Conservation (phyloP, 2,113 vertebrate genomes). For the Grus americana region DNA sequence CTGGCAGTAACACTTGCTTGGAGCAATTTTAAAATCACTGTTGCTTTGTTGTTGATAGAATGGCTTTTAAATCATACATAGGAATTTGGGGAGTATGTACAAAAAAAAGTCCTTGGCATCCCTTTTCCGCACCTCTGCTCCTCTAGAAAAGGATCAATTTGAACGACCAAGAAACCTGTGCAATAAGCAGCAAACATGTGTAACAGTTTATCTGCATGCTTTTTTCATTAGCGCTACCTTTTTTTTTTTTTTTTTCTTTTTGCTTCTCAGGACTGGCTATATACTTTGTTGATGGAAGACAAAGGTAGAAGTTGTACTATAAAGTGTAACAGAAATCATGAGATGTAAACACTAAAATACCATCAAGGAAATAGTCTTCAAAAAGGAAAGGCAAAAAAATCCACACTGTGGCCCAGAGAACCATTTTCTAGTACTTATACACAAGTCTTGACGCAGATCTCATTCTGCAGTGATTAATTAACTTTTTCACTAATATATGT, state of each 20-base stretch:
- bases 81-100: constrained; percentile 10
- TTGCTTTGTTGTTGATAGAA: constrained; percentile 31
- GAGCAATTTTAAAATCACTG: constrained; percentile 35
- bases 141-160: neutral
- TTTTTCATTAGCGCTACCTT: neutral
- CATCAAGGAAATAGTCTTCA: neutral
- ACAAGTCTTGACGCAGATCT: constrained; percentile 52
- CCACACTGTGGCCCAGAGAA: neutral
- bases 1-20: constrained; percentile 27
- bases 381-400: neutral
- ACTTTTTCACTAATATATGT: constrained; percentile 73
- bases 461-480: constrained; percentile 80
- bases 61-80: constrained; percentile 23
- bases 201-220: neutral
- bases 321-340: neutral
- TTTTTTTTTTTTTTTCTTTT: neutral
- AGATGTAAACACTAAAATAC: neutral
- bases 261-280: neutral
- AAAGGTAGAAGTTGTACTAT: neutral
- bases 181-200: neutral
- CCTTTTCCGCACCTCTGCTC: neutral
- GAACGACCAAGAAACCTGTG: neutral
- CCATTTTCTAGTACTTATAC: neutral
- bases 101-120: neutral
- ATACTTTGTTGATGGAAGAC: neutral